Evolutionary conservation across 2,113 vertebrate genomes (phyloP).

Genomic region (Lamprotornis superbus): DNA sequence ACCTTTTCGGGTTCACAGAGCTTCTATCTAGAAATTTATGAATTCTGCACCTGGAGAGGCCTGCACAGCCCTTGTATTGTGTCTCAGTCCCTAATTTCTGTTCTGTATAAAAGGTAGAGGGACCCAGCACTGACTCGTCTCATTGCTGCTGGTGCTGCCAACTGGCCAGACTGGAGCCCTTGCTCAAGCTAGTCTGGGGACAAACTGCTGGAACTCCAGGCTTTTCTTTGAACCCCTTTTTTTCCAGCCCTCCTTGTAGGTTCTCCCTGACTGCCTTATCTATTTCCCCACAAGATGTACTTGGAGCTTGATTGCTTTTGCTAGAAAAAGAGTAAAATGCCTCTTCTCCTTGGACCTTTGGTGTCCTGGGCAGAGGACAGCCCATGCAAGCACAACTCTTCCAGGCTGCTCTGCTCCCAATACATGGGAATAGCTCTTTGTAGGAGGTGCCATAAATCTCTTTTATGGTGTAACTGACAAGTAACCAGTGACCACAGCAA

Average conservation of each 20-base stretch:
- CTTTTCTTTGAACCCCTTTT: background rate
- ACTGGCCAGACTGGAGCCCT: background rate
- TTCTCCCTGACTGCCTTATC: background rate
- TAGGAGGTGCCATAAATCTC: background rate
- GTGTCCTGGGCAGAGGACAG: background rate
- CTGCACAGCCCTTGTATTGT: background rate
- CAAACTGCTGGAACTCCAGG: background rate
- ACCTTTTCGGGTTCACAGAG: slow-evolving; percentile 35
- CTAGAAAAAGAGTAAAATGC: background rate
- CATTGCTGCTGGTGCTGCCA: background rate
- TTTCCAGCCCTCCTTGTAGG: background rate
- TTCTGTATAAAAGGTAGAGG: background rate
- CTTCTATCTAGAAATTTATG: slow-evolving; percentile 7
- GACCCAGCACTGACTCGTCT: background rate
- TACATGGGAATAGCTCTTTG: background rate
- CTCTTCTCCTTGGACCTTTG: background rate
- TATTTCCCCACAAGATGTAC: background rate
- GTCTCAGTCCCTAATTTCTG: background rate
- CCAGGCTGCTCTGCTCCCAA: background rate
- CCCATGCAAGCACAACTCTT: background rate
- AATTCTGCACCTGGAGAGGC: slow-evolving; percentile 29
- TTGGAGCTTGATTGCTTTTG: background rate
- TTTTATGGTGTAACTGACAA: background rate
- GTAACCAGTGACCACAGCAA: background rate
- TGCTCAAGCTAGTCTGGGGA: background rate